These are phyloP conservation scores for Mungos mungo DNA, from an alignment of 2,113 vertebrate species.

Conservation along the genomic window DNA sequence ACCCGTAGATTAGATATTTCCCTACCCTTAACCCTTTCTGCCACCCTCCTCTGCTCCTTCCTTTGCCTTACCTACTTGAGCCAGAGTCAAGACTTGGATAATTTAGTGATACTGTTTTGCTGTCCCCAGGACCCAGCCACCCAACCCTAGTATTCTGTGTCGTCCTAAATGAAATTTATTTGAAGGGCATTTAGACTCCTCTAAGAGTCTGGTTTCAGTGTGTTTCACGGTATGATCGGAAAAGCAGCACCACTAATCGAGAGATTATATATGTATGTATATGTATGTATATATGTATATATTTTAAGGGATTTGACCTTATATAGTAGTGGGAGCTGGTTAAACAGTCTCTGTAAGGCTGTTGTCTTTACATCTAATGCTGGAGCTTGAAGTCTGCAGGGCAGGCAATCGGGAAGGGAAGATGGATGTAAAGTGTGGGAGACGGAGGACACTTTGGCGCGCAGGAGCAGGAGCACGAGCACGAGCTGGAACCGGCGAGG, in stretches of 20 bases:
- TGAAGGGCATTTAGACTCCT: conserved; percentile 43
- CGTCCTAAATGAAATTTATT: conserved; percentile 31
- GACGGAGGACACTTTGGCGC: conserved; percentile 44
- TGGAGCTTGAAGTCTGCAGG: conserved; percentile 76
- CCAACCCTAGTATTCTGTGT: conserved; percentile 3
- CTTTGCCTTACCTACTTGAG: background rate
- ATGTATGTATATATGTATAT: background rate
- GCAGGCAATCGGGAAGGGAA: conserved; percentile 68
- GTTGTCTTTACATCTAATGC: conserved; percentile 63
- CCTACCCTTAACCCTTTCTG: background rate
- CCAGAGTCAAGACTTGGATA: conserved; percentile 34
- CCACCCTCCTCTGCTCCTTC: background rate
- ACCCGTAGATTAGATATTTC: background rate
- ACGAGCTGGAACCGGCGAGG: conserved; percentile 47
- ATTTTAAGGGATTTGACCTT: conserved; percentile 40
- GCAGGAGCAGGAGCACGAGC: conserved; percentile 10
- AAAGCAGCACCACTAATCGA: conserved; percentile 37
- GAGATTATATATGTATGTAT: conserved; percentile 2
- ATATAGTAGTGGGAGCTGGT: conserved; percentile 28
- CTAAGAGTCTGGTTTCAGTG: conserved; percentile 42
- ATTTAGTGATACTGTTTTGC: conserved; percentile 31
- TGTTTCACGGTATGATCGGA: conserved; percentile 40
- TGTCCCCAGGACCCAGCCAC: background rate
- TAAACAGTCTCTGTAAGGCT: conserved; percentile 65
- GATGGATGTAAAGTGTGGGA: conserved; percentile 67